Base-by-base conservation (phyloP, 2,888 invertebrate species). In the Entomobrya proxima region DNA sequence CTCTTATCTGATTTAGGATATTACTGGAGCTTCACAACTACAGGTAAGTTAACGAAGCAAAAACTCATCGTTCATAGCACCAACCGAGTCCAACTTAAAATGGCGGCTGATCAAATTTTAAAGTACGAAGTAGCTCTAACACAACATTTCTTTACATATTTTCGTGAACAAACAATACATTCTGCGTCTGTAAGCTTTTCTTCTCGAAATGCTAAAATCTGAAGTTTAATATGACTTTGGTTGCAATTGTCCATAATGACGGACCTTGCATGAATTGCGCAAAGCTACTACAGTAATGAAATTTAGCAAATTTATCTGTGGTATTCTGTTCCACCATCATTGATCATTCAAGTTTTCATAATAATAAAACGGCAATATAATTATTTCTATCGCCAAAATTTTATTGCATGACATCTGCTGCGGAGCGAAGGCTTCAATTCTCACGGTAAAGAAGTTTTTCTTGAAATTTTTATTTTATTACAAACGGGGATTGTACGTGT, bases 11-110 rank as follows among this genome's bases (percentile, higher is more conserved):
- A 76, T 76, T 55, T 24, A 76, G 55, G 50, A 55, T 76, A 55
- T 76, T 76, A 55, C 75, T 76, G 75, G 75, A 76, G 75, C 75
- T 76, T 76, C 55, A 76, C 75, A 74, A 55, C 55, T 55, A 55
- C 32, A 55, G 24, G 55, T 55, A 55, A 55, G 55, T 27, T 55
- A 55, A 50, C 50, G 30, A 50, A 50, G 27, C 32, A 50, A 55
- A 74, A 50, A 55, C 35, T 76, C 55, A 55, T 76, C 55, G 18
- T 74, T 52, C 74, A 74, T 74, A 74, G 18, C 74, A 74, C 37
- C 67, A 67, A 40, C 72, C 50, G 52, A 30, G 27, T 27, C 55
- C 55, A 27, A 55, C 13, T 2, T 55, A 55, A 55, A 55, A 55
- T 27, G 55, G 55, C 55, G 27, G 24, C 27, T 15, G 15, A 50